Conservation (phyloP, 2,888 invertebrate species). For the Chymomyza fuscimana region DNA sequence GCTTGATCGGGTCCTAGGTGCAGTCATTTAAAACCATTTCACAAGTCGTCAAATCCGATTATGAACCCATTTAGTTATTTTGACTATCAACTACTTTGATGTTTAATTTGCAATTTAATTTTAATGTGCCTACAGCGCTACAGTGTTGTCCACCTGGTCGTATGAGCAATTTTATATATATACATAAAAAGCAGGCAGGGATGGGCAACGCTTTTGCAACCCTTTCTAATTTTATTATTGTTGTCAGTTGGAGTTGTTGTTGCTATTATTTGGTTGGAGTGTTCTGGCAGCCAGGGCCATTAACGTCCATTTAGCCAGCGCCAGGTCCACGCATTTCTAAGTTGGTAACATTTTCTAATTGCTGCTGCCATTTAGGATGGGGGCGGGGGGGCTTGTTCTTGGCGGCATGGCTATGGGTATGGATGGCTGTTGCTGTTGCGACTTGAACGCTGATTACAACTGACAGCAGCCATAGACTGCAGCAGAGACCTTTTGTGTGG, state of each 20-base stretch:
- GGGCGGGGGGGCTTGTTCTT: neutral
- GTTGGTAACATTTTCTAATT: conserved; percentile 70
- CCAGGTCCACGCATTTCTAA: conserved; percentile 67
- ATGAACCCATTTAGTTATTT: conserved; percentile 70
- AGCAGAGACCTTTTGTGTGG: neutral
- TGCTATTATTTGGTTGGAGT: conserved; percentile 66
- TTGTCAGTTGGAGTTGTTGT: conserved; percentile 37
- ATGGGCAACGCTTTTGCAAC: neutral
- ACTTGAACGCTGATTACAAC: conserved; percentile 68
- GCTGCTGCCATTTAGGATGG: conserved; percentile 60
- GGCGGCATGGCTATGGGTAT: neutral
- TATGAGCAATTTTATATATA: conserved; percentile 57
- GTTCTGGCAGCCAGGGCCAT: conserved; percentile 61
- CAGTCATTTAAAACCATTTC: conserved; percentile 66
- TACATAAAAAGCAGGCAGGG: neutral
- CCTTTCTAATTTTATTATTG: conserved; percentile 68
- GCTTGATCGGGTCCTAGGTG: neutral
- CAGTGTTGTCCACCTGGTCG: conserved; percentile 55
- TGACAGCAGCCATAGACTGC: conserved; percentile 41
- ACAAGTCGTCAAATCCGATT: conserved; percentile 74
- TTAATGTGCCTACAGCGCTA: conserved; percentile 55
- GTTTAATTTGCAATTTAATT: conserved; percentile 75
- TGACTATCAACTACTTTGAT: conserved; percentile 66
- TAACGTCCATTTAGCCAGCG: conserved; percentile 69
- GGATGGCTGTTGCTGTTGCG: conserved; percentile 13